These are phyloP conservation scores for Lochmaea crataegi DNA, from an alignment of 2,888 invertebrate species.

Conservation along the genomic window DNA sequence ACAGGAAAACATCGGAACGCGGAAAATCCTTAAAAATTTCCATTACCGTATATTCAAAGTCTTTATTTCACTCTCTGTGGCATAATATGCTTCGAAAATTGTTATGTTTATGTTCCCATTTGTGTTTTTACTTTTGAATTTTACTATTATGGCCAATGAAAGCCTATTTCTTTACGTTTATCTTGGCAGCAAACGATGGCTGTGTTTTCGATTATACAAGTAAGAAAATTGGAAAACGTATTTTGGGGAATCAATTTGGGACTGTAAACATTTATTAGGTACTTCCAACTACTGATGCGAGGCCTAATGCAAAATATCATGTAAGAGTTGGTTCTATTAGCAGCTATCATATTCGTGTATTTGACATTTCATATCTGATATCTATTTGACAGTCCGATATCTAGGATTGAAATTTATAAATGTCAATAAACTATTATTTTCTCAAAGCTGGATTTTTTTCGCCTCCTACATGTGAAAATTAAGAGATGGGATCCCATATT, in stretches of 20 bases:
- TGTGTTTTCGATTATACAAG: slow-evolving; percentile 1
- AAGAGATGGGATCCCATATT: too few species aligned
- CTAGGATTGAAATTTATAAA: too few species aligned
- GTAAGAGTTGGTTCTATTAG: too few species aligned
- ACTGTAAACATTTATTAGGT: neutral
- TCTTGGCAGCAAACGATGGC: slow-evolving; percentile 11
- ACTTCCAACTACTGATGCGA: neutral
- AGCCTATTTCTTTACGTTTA: slow-evolving; percentile 44
- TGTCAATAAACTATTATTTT: too few species aligned
- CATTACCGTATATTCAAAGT: slow-evolving; percentile 48
- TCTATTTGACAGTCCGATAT: too few species aligned
- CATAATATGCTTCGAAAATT: slow-evolving; percentile 43
- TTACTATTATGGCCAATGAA: slow-evolving; percentile 47
- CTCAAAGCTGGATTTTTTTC: too few species aligned
- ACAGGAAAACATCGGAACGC: neutral
- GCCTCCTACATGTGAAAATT: too few species aligned
- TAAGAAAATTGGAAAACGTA: slow-evolving; percentile 1
- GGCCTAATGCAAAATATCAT: too few species aligned
- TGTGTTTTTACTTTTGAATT: slow-evolving; percentile 49
- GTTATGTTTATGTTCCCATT: slow-evolving; percentile 49
- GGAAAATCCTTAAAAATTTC: slow-evolving; percentile 45
- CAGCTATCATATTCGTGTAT: too few species aligned
- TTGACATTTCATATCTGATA: too few species aligned
- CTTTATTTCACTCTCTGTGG: slow-evolving; percentile 45
- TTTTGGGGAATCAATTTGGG: slow-evolving; percentile 13